A percentile compares a stretch with the other conserved stretches of the same genome.
phyloP scores from a whole-genome alignment of 2,797 vertebrate genomes.

The Diglossa cyanea region DNA sequence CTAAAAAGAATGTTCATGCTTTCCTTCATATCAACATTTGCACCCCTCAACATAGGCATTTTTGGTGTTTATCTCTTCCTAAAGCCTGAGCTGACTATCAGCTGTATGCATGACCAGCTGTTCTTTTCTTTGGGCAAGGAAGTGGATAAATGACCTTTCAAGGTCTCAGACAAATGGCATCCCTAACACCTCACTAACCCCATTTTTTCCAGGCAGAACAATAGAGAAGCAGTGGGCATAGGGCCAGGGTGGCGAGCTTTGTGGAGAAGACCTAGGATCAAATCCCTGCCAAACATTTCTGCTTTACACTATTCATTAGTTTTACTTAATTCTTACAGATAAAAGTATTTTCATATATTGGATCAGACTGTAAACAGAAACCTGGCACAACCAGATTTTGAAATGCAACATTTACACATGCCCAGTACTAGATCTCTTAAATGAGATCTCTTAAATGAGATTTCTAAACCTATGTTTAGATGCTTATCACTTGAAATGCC shows the following conservation, averaged over 20 bases:
- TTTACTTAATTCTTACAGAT: background rate
- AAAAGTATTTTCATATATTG: background rate
- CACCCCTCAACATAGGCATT: background rate
- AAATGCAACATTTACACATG: background rate
- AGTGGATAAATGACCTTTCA: background rate
- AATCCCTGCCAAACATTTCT: background rate
- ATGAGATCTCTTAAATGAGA: background rate
- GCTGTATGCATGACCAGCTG: background rate
- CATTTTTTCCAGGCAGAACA: background rate
- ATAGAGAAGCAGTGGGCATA: background rate
- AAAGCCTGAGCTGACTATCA: background rate
- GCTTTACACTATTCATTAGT: background rate
- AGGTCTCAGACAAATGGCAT: constrained; percentile 2
- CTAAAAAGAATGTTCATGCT: background rate
- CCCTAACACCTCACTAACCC: background rate
- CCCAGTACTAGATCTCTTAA: background rate
- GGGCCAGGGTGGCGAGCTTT: background rate
- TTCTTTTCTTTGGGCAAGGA: background rate
- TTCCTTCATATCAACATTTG: background rate
- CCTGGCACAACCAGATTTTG: background rate
- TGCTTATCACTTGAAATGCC: background rate
- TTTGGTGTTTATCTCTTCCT: background rate
- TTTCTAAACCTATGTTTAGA: background rate
- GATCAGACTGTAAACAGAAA: background rate
- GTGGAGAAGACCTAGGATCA: background rate